These are phyloP conservation scores for Ornithoptera priamus DNA, from an alignment of 2,888 invertebrate species.

Conservation along the genomic window DNA sequence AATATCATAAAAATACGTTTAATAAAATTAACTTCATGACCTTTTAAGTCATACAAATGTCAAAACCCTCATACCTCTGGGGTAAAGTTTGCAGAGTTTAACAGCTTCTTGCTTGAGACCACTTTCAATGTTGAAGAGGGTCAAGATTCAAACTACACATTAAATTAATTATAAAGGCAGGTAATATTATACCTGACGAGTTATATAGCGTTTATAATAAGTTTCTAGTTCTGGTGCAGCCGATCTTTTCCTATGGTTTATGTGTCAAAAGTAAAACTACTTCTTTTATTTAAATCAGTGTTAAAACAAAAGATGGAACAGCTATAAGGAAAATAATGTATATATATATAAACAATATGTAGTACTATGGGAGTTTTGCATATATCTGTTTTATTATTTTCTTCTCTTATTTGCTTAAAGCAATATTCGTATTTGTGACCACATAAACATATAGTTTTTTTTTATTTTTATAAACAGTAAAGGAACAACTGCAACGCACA, in stretches of 20 bases:
- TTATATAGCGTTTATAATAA: neutral
- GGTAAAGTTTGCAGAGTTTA: constrained; percentile 1
- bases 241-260: no score
- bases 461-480: neutral
- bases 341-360: no score
- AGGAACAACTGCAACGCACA: constrained; percentile 1
- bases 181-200: neutral
- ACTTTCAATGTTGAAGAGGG: neutral
- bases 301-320: no score
- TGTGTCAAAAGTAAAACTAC: no score
- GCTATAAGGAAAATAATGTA: no score
- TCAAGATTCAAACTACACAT: neutral
- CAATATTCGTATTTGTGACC: neutral
- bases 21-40: neutral
- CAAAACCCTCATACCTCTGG: neutral
- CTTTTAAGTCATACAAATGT: neutral
- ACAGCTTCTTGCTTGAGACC: neutral
- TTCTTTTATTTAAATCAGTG: no score
- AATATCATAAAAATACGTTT: neutral
- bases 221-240: neutral
- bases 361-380: no score
- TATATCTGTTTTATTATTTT: no score
- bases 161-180: neutral
- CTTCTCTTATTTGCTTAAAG: no score
- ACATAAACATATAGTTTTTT: neutral